These are phyloP conservation scores for Martes martes DNA, from an alignment of 2,113 vertebrate genomes.

Conservation along the genomic window DNA sequence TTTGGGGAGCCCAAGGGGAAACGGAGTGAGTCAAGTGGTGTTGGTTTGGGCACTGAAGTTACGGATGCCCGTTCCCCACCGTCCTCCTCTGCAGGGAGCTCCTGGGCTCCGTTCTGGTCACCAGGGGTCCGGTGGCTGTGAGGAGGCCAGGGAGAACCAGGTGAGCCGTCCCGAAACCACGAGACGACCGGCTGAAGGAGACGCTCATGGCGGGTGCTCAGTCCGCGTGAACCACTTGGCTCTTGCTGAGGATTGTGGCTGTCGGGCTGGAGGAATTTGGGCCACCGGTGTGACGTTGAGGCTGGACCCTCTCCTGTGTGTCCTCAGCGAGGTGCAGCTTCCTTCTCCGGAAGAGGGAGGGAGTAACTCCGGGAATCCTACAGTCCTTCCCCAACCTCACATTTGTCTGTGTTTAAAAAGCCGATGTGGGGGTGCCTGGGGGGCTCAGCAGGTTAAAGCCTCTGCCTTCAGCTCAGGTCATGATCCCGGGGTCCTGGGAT, in stretches of 20 bases:
- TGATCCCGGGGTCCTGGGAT: too few relatives aligned
- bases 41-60: background rate
- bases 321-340: background rate
- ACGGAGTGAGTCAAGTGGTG: background rate
- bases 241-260: background rate
- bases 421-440: background rate
- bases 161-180: background rate
- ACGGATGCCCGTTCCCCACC: fast-evolving
- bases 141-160: background rate
- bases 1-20: background rate
- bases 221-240: background rate
- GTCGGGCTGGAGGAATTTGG: background rate
- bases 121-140: background rate
- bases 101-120: background rate
- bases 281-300: background rate
- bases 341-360: background rate
- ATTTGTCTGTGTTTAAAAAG: background rate
- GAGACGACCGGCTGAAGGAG: background rate
- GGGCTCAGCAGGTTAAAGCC: too few relatives aligned
- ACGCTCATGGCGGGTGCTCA: background rate
- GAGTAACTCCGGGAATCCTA: background rate
- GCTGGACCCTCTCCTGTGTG: too few relatives aligned
- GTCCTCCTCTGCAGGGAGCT: background rate
- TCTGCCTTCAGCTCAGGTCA: too few relatives aligned
- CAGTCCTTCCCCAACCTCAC: background rate